Base-by-base conservation (phyloP, 2,797 vertebrate genomes). In the Vireo griseus region DNA sequence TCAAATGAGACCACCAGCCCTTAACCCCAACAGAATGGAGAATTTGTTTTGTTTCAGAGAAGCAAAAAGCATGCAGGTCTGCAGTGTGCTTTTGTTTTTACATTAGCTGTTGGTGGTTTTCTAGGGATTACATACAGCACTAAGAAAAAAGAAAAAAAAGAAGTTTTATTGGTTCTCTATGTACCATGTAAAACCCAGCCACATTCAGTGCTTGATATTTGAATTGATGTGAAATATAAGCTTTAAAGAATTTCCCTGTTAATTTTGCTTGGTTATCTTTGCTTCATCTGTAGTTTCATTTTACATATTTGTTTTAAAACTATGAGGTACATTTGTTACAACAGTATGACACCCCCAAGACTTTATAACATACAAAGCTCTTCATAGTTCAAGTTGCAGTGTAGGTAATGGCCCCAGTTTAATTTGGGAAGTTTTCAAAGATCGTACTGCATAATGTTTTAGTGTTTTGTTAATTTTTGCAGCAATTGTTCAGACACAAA, bases 31-130 rank as follows among this genome's bases (percentile, higher is more conserved):
- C 69, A 93, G 63, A 89, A 59, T 4, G 10, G 71, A 77, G 82
- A 73, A 96, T 94, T 95, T 94, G 78, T 92, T 91, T 66, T 16
- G n/a, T 65, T 95, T 81, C 73, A 75, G 31, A 63, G 86, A 33
- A 81, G 51, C 93, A 75, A 76, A 82, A 65, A 33, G 55, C 52
- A 82, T 15, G 29, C 16, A 44, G 76, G 59, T 83, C 73, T 33
- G 65, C 52, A 33, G 67, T 17, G 59, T 48, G 57, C 37, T 77
- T 94, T 85, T 94, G 61, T 68, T 83, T 76, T 37, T 11, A 26
- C 21, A 26, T 69, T 66, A 73, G 88, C 66, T 80, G 19, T 48
- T 76, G 59, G 69, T 33, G 40, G 45, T 79, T 93, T 95, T 94
- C 72, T 51, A 71, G 58, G 47, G 75, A 90, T 59, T 74, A 26